Evolutionary conservation across 2,113 vertebrate genomes (phyloP).

Genomic region (Chionis minor): DNA sequence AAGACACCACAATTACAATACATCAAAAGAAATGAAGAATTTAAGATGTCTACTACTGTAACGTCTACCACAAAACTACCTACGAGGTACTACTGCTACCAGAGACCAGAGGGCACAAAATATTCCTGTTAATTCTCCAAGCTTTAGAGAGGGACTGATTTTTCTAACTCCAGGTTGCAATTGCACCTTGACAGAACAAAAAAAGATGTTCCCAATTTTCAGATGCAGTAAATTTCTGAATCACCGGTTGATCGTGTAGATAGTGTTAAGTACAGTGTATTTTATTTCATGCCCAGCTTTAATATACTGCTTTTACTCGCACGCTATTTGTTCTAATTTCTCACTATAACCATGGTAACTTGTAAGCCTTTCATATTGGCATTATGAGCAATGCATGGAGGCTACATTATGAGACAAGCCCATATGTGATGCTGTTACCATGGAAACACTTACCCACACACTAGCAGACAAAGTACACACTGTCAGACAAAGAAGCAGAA

Average conservation of each 20-base stretch:
- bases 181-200: background rate
- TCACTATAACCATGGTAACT: slow-evolving; percentile 75
- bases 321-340: slow-evolving; percentile 61
- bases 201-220: background rate
- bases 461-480: slow-evolving; percentile 73
- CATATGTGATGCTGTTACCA: slow-evolving; percentile 76
- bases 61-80: slow-evolving; percentile 28
- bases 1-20: slow-evolving; percentile 12
- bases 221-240: background rate
- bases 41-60: background rate
- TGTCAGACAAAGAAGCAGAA: slow-evolving; percentile 72
- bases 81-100: slow-evolving; percentile 24
- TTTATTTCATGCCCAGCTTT: slow-evolving; percentile 61
- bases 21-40: background rate
- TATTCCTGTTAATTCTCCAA: background rate
- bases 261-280: background rate
- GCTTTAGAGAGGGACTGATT: background rate
- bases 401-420: slow-evolving; percentile 70
- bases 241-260: background rate
- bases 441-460: slow-evolving; percentile 77
- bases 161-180: background rate
- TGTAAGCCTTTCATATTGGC: slow-evolving; percentile 68
- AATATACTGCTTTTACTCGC: background rate
- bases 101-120: slow-evolving; percentile 50
- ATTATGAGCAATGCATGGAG: slow-evolving; percentile 76